Evolutionary conservation across 1,140 invertebrate genomes (phyloP).

Genomic region (Idris sp.): DNA sequence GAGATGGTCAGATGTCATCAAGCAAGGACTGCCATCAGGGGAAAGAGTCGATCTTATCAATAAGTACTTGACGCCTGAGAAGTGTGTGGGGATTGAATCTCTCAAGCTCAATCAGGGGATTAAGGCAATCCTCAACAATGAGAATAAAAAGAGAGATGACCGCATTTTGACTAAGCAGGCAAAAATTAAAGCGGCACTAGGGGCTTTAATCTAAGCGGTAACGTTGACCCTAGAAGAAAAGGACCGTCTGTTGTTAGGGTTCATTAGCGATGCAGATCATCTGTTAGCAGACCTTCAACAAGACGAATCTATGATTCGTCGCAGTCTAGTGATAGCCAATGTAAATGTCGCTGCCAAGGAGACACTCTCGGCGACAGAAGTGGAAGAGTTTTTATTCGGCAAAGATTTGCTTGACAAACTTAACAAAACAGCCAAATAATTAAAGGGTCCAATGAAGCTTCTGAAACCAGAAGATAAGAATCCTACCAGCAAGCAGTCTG

Average conservation of each 20-base stretch:
- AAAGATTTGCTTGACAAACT: constrained; percentile 9
- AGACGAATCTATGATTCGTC: constrained; percentile 23
- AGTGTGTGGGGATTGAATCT: no score
- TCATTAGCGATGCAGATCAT: constrained; percentile 23
- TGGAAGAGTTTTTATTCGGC: constrained; percentile 16
- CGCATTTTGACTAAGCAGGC: constrained; percentile 36
- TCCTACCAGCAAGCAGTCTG: no score
- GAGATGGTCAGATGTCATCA: constrained; percentile 43
- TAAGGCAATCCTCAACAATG: no score
- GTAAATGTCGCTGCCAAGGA: constrained; percentile 13
- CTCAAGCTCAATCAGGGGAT: no score
- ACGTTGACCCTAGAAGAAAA: background rate
- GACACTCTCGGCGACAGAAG: background rate
- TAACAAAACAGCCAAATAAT: constrained; percentile 4
- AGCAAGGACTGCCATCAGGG: constrained; percentile 40
- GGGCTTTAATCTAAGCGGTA: constrained; percentile 10
- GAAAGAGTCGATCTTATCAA: constrained; percentile 7
- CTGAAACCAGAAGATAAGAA: background rate
- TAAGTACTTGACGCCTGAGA: no score
- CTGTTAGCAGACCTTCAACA: constrained; percentile 29
- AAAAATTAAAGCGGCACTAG: constrained; percentile 26
- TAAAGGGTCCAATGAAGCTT: background rate
- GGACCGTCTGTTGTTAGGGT: constrained; percentile 8
- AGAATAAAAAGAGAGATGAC: background rate
- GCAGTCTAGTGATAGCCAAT: constrained; percentile 30